Evolutionary conservation across 2,113 vertebrate genomes (phyloP).

Genomic region (Dicaeum eximium): DNA sequence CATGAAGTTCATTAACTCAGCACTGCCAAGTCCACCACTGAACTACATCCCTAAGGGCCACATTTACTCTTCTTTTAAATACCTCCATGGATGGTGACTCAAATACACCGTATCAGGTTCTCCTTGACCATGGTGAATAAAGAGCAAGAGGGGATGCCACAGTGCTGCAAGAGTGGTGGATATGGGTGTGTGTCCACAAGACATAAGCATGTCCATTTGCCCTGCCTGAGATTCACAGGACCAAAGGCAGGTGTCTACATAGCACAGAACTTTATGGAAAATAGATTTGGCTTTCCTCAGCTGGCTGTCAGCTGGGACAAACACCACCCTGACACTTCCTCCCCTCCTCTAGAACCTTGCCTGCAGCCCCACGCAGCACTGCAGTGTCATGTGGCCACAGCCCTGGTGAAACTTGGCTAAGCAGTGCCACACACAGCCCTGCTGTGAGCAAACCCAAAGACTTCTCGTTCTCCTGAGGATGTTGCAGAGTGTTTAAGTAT

Average conservation of each 20-base stretch:
- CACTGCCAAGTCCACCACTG: not conserved
- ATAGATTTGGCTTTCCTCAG: not conserved
- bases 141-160: not conserved
- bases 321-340: not conserved
- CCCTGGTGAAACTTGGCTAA: not conserved
- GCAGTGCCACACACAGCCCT: not conserved
- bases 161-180: not conserved
- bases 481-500: not conserved
- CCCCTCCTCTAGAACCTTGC: not conserved
- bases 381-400: not conserved
- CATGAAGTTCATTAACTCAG: not conserved
- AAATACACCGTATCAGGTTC: not conserved
- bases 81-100: not conserved
- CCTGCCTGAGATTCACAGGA: not conserved
- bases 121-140: not conserved
- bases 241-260: not conserved
- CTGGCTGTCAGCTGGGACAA: not conserved
- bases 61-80: not conserved
- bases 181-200: fast-evolving
- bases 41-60: not conserved
- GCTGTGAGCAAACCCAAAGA: not conserved
- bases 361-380: not conserved
- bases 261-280: not conserved
- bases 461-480: not conserved
- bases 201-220: fast-evolving